Percentiles rank a stretch among this genome's conserved stretches.
These are phyloP conservation scores for Archaeoteleia sp. DNA, from an alignment of 2,888 invertebrate genomes.

Conservation along the genomic window DNA sequence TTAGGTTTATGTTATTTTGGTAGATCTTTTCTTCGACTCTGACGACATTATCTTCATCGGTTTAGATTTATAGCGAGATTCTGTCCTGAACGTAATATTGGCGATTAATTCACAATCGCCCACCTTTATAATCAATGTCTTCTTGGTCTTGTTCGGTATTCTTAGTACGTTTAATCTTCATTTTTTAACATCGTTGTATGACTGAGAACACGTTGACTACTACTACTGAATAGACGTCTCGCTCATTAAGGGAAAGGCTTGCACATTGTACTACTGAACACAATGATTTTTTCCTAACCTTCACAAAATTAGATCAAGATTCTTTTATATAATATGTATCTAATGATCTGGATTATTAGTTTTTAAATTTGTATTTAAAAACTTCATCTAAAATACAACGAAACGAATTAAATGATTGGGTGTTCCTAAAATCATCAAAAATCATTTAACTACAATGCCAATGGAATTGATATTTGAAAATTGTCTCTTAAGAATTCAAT, in stretches of 20 bases:
- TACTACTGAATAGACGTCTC: slow-evolving; percentile 16
- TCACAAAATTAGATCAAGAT: too few species aligned
- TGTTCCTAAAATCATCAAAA: too few species aligned
- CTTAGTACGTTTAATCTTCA: slow-evolving; percentile 1
- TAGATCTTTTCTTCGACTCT: slow-evolving; percentile 5
- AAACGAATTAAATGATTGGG: too few species aligned
- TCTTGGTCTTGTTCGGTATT: neutral
- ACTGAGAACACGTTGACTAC: slow-evolving; percentile 32
- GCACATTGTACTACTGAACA: slow-evolving; percentile 13
- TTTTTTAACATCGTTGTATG: slow-evolving; percentile 14
- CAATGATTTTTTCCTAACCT: too few species aligned
- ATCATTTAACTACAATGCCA: too few species aligned
- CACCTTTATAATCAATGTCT: neutral
- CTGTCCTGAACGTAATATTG: neutral
- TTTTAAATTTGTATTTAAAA: too few species aligned
- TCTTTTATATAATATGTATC: too few species aligned
- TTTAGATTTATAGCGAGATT: slow-evolving; percentile 15
- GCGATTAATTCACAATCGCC: neutral
- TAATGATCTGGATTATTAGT: too few species aligned
- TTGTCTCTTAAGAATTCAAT: too few species aligned
- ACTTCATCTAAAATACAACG: too few species aligned
- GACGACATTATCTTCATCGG: slow-evolving; percentile 5
- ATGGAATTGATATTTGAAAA: too few species aligned
- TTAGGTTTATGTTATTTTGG: neutral
- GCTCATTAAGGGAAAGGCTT: too few species aligned